A percentile compares a stretch with the other conserved stretches of the same genome.
Evolutionary conservation across 2,797 vertebrate genomes (phyloP).

Genomic region (Sus cebifrons): DNA sequence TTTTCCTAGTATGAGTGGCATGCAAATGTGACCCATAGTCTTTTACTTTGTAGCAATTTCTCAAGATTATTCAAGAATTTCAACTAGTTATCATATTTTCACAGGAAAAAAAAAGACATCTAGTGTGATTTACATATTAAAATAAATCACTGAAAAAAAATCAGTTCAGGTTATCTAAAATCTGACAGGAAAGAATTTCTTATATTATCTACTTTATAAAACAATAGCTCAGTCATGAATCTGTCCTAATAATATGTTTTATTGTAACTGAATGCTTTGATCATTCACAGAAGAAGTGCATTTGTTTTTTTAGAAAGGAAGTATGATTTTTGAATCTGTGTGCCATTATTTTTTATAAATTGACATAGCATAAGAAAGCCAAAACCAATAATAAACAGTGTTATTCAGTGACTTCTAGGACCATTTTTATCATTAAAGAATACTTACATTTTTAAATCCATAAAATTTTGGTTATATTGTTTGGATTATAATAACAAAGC

Average conservation of each 20-base stretch:
- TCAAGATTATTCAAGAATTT: constrained; percentile 78
- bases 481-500: constrained; percentile 60
- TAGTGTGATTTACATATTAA: constrained; percentile 83
- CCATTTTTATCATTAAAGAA: constrained; percentile 74
- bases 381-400: constrained; percentile 54
- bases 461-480: constrained; percentile 71
- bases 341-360: constrained; percentile 66
- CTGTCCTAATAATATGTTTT: constrained; percentile 80
- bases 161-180: constrained; percentile 80
- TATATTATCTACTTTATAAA: constrained; percentile 82
- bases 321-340: constrained; percentile 67
- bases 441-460: constrained; percentile 79
- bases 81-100: constrained; percentile 84
- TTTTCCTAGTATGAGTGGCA: constrained; percentile 49
- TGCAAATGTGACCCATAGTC: constrained; percentile 71
- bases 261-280: constrained; percentile 82
- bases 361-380: constrained; percentile 24
- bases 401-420: constrained; percentile 56
- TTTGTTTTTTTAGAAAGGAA: constrained; percentile 82
- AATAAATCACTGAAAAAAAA: constrained; percentile 84
- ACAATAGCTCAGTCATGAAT: constrained; percentile 83
- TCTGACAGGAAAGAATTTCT: constrained; percentile 81
- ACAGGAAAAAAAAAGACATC: constrained; percentile 81
- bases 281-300: constrained; percentile 73
- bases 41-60: constrained; percentile 11